These are phyloP conservation scores for Reinhardtius hippoglossoides DNA, from an alignment of 2,113 vertebrate genomes.

Conservation along the genomic window DNA sequence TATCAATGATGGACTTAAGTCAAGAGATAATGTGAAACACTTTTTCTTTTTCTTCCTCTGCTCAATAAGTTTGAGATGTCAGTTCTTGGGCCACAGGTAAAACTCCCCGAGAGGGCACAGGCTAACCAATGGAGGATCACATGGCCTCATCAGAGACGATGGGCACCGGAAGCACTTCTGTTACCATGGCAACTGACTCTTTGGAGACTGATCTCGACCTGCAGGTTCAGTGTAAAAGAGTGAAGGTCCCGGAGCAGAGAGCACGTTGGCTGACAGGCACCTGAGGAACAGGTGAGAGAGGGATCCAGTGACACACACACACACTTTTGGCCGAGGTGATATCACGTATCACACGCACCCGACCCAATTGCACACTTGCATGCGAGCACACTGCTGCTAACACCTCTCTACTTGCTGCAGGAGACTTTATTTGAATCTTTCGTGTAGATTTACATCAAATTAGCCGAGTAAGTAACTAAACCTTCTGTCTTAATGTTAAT, in stretches of 20 bases:
- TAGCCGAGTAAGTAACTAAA: neutral
- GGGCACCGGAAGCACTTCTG: conserved; percentile 34
- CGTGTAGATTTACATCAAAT: neutral
- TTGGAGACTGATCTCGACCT: conserved; percentile 17
- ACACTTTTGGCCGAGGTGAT: conserved; percentile 57
- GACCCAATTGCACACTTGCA: conserved; percentile 36
- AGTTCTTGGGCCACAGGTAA: conserved; percentile 26
- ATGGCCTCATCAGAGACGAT: conserved; percentile 26
- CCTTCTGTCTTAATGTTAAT: neutral
- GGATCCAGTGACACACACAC: conserved; percentile 66
- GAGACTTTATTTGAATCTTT: conserved; percentile 1
- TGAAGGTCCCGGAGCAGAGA: conserved; percentile 71
- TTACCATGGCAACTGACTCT: conserved; percentile 42
- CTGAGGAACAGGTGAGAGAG: conserved; percentile 82
- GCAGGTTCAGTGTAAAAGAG: conserved; percentile 54
- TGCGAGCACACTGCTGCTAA: conserved; percentile 18
- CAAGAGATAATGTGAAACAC: neutral
- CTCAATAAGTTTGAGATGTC: conserved; percentile 8
- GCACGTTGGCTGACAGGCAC: conserved; percentile 66
- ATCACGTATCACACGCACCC: conserved; percentile 61
- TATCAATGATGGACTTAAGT: neutral
- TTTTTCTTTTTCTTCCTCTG: neutral
- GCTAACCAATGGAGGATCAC: conserved; percentile 37
- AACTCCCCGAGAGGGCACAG: conserved; percentile 3
- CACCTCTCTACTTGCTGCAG: conserved; percentile 1